These are phyloP conservation scores for Diglossa brunneiventris DNA, from an alignment of 2,113 vertebrate genomes.

Conservation along the genomic window DNA sequence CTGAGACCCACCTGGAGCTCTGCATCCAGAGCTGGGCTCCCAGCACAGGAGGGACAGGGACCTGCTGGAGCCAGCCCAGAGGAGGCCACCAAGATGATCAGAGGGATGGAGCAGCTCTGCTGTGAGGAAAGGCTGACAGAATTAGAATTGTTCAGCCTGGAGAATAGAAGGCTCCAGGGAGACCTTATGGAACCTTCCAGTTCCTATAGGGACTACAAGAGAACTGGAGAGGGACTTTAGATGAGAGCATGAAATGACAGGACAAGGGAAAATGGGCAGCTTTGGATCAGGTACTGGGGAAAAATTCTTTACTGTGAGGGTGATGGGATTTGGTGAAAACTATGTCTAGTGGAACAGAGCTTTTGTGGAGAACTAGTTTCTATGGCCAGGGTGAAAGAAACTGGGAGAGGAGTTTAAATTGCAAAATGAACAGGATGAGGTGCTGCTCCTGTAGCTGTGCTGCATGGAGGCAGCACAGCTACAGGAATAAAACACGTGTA, in stretches of 20 bases:
- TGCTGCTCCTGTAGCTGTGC: too few species aligned
- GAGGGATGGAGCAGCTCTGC: rapidly evolving
- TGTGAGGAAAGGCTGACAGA: neutral
- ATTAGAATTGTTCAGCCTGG: neutral
- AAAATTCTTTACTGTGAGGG: neutral
- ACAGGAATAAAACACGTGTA: neutral
- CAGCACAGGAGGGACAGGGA: neutral
- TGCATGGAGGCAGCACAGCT: neutral
- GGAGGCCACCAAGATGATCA: rapidly evolving
- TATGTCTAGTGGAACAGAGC: neutral
- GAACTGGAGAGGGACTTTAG: neutral
- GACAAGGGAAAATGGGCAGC: neutral
- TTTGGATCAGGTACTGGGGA: neutral
- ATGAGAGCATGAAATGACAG: too few species aligned
- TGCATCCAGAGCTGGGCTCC: neutral
- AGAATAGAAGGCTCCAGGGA: neutral
- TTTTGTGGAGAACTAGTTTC: neutral
- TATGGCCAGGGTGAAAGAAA: neutral
- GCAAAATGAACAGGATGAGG: neutral
- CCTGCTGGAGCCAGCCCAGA: rapidly evolving
- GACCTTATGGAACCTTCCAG: neutral
- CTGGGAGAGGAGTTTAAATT: neutral
- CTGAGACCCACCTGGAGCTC: neutral
- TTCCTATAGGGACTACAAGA: neutral
- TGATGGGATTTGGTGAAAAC: neutral